A percentile compares a stretch with the other conserved stretches of the same genome.
phyloP scores from a whole-genome alignment of 2,113 vertebrate species.

The Corythornis vintsioides region DNA sequence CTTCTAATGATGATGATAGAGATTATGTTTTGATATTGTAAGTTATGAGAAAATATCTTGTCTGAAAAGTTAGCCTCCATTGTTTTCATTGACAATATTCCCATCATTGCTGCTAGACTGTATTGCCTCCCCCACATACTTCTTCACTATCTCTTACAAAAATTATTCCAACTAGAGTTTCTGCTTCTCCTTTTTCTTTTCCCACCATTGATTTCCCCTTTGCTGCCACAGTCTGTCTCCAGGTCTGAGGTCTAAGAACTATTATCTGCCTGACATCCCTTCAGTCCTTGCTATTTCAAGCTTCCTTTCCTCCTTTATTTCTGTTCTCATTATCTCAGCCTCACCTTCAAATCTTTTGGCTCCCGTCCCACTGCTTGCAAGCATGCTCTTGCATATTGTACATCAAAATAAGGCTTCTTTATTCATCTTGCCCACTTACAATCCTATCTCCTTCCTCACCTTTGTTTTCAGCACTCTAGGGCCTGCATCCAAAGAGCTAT shows the following conservation, averaged over 20 bases:
- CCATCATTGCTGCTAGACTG: not conserved
- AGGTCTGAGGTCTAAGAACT: not conserved
- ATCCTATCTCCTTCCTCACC: not conserved
- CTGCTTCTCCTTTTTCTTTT: not conserved
- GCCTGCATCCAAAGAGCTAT: conserved; percentile 13
- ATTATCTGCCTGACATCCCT: not conserved
- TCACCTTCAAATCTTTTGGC: conserved; percentile 49
- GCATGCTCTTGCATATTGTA: conserved; percentile 40
- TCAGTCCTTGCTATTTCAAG: not conserved
- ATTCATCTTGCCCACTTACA: not conserved
- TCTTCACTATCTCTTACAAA: not conserved
- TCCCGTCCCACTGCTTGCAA: not conserved
- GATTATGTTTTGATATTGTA: not conserved
- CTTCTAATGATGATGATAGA: not conserved
- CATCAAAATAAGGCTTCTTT: conserved; percentile 4
- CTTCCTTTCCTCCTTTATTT: conserved; percentile 9
- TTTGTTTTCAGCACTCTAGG: not conserved
- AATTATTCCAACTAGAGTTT: not conserved
- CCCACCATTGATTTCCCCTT: not conserved
- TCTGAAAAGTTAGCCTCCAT: not conserved
- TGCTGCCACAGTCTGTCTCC: not conserved
- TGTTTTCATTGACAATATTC: not conserved
- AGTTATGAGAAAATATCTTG: not conserved
- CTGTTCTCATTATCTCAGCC: conserved; percentile 1
- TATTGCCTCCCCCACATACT: not conserved